Evolutionary conservation across 1,140 invertebrate species (phyloP).

Genomic region (Solenopsis invicta): DNA sequence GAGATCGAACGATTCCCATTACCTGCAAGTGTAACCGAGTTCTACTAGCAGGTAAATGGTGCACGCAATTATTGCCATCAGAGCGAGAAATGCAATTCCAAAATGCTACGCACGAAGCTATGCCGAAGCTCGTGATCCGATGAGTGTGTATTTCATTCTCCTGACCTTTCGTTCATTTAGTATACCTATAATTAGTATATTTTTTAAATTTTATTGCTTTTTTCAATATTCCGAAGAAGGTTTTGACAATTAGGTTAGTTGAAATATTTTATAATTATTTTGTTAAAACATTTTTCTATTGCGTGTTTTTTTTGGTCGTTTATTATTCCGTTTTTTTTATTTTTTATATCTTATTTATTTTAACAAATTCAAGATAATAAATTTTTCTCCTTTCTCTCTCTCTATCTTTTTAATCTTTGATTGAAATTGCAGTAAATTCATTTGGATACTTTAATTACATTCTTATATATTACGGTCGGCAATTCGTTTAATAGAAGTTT

Average conservation of each 20-base stretch:
- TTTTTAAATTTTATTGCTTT: constrained; percentile 22
- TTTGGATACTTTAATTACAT: constrained; percentile 12
- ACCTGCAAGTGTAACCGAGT: constrained; percentile 34
- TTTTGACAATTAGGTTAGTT: neutral
- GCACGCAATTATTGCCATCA: constrained; percentile 67
- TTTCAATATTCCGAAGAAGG: neutral
- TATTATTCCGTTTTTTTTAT: neutral
- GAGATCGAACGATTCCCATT: constrained; percentile 46
- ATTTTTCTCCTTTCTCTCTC: neutral
- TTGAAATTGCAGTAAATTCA: neutral
- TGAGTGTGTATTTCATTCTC: neutral
- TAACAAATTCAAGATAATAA: constrained; percentile 18
- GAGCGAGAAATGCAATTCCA: constrained; percentile 65
- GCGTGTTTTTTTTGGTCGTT: neutral
- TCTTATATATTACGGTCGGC: constrained; percentile 23
- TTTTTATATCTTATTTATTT: constrained; percentile 18
- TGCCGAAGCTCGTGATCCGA: constrained; percentile 19
- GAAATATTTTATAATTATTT: neutral
- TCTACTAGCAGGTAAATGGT: constrained; percentile 56
- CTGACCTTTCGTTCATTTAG: neutral
- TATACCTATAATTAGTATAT: neutral
- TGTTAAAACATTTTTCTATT: constrained; percentile 16
- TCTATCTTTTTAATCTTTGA: neutral
- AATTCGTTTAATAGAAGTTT: constrained; percentile 33
- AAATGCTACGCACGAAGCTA: constrained; percentile 27